Conservation (phyloP, 1,140 invertebrate genomes). For the Pemphigus obesinymphae region DNA sequence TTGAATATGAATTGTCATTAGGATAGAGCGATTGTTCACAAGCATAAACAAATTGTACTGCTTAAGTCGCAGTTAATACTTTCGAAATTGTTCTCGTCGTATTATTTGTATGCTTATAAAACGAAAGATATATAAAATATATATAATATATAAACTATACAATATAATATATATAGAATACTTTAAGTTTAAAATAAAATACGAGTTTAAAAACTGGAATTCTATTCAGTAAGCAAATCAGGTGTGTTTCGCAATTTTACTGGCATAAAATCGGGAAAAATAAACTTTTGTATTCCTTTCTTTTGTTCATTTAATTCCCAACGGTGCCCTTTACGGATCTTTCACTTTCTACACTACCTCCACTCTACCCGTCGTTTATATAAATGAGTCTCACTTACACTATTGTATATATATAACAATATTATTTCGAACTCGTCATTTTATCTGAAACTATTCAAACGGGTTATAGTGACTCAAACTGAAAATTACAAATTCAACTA, state of each 20-base stretch:
- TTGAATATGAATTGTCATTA: too few species aligned
- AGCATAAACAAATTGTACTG: background rate
- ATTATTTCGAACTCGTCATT: background rate
- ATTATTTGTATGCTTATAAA: background rate
- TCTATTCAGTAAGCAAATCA: slow-evolving; percentile 23
- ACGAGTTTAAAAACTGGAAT: background rate
- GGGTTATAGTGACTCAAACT: background rate
- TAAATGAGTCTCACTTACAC: slow-evolving; percentile 15
- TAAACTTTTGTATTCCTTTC: slow-evolving; percentile 6
- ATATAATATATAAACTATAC: too few species aligned
- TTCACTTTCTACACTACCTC: background rate
- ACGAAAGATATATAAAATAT: background rate
- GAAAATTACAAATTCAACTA: background rate
- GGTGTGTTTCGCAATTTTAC: slow-evolving; percentile 1
- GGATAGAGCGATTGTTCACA: too few species aligned
- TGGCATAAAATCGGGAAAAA: background rate
- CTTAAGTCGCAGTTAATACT: background rate
- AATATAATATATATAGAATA: background rate
- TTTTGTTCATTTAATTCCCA: background rate
- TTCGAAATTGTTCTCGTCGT: background rate
- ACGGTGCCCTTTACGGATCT: background rate
- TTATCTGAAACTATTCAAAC: background rate
- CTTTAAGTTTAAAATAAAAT: slow-evolving; percentile 19
- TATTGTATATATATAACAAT: background rate
- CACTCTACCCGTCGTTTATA: background rate